Evolutionary conservation across 2,888 invertebrate species (phyloP), one percentile per base, ranked within the genome.

Genomic region (Chromoteleia sp.): DNA sequence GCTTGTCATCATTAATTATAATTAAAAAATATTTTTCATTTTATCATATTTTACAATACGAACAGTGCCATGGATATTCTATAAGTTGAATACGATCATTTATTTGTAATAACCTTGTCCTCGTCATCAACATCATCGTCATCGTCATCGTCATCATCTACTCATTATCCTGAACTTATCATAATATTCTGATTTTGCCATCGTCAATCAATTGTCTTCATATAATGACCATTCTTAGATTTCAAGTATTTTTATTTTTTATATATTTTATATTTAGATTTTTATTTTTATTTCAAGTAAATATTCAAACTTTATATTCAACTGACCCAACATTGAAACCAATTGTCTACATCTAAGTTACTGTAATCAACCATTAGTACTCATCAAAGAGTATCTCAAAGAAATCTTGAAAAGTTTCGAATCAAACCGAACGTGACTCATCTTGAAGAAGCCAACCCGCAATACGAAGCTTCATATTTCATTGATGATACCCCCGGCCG

Each of bases 371-470:
- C 63, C 61, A 68, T 68, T 70, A 76, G 36, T 68, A 52, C 36
- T 52, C 52, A 76, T 76, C 68, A 58, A 59, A 50, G 41, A 48
- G 19, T 29, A 41, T 33, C 50, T 52, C 52, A 39, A 56, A 67
- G 54, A 48, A 67, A 59, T 29, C 17, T 29, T 52, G 58, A 79
- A 59, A 65, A 52, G 12, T 48, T 21, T 54, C 21, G 30, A 59
- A 58, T 78, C 30, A 67, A 73, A 79, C 61, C 45, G 67, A 73
- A 73, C 79, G 67, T 79, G 79, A 79, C 67, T 67, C 67, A 73
- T 67, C 59, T 19, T 14, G 25, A 14, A 21, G 43, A 29, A 33
- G 7, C 21, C 14, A 29, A 36, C 4, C 43, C 25, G 52, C 33
- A 7, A n/a, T 29, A 14, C 10, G 25, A n/a, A 19, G n/a, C 10